Base-by-base conservation (phyloP, 2,888 invertebrate genomes). In the Machimus atricapillus region DNA sequence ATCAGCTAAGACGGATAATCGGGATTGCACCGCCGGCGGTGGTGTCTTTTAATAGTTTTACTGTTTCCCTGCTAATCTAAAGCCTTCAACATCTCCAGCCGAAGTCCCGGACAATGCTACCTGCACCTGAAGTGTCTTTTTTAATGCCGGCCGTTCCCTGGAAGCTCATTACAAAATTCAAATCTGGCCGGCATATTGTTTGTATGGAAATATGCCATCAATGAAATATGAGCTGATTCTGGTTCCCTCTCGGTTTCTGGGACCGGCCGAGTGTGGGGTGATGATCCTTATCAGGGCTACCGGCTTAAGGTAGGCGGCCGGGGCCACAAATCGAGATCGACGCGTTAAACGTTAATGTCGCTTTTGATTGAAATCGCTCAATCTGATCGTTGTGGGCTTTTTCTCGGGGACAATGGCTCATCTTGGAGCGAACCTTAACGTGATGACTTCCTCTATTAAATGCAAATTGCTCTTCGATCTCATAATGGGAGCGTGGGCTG, bases 391-490 rank as follows among this genome's bases (percentile, higher is more conserved):
- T 74, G 43, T 46, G 85, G 74, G 37, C 74, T 40, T 46, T 43
- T 73, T 31, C 74, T 46, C 16, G 74, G 85, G 85, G 85, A 85
- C 85, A 85, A 85, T 85, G 85, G 85, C 43, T 85, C 85, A 85
- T 85, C 85, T 73, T 43, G 19, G 85, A 74, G 43, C 74, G 31
- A 85, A 85, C 46, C 58, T 43, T 85, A 85, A 85, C 85, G 85
- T 74, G 85, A 85, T 74, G 85, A 85, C 85, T 85, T 85, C 85
- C 85, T 85, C 85, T 74, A 85, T 85, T 85, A 85, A 85, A 85
- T 85, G 85, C 85, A 85, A 85, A 85, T 85, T 85, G 46, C 74
- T 85, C 46, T 74, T 46, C 37, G 43, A 74, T 85, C 73, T 83
- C 27, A 85, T 74, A 85, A 85, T 74, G 73, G 85, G 31, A 43